Percentiles rank a stretch among this genome's conserved stretches.
Conservation (phyloP, 2,797 vertebrate genomes). For the Myoxocephalus aenaeus region DNA sequence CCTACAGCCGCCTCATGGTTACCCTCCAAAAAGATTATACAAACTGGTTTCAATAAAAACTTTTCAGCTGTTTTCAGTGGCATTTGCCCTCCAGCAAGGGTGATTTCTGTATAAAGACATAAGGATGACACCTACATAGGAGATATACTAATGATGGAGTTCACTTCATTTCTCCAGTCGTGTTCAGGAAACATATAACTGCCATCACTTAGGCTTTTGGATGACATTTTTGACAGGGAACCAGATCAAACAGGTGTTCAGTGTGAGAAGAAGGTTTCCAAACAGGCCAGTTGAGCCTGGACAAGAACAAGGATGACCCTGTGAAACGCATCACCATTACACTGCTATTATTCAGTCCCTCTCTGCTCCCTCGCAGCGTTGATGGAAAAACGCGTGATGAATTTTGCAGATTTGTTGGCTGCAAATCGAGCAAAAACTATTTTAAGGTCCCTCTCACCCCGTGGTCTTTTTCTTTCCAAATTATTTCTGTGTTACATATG, state of each 20-base stretch:
- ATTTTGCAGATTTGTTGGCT: slow-evolving; percentile 74
- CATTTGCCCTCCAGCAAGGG: slow-evolving; percentile 20
- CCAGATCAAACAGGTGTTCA: slow-evolving; percentile 39
- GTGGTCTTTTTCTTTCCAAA: slow-evolving; percentile 49
- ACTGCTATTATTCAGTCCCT: slow-evolving; percentile 39
- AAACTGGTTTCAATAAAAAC: slow-evolving; percentile 24
- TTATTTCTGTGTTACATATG: slow-evolving; percentile 59
- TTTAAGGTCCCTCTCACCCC: slow-evolving; percentile 27
- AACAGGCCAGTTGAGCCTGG: slow-evolving; percentile 42
- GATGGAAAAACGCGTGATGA: slow-evolving; percentile 62
- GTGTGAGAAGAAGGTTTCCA: slow-evolving; percentile 39
- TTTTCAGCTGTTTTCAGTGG: slow-evolving; percentile 26
- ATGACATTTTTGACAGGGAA: slow-evolving; percentile 31
- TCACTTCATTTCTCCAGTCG: slow-evolving; percentile 29
- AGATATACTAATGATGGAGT: not conserved
- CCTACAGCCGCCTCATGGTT: slow-evolving; percentile 33
- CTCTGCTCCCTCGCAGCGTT: slow-evolving; percentile 42
- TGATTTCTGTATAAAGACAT: slow-evolving; percentile 31
- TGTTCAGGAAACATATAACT: slow-evolving; percentile 45
- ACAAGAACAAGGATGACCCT: slow-evolving; percentile 65
- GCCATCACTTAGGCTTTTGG: slow-evolving; percentile 19
- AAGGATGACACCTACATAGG: slow-evolving; percentile 12
- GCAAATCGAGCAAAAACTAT: slow-evolving; percentile 44
- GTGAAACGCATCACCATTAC: slow-evolving; percentile 72
- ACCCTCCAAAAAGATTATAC: slow-evolving; percentile 26